phyloP scores from a whole-genome alignment of 1,140 invertebrate genomes.

The Frieseomelitta varia region DNA sequence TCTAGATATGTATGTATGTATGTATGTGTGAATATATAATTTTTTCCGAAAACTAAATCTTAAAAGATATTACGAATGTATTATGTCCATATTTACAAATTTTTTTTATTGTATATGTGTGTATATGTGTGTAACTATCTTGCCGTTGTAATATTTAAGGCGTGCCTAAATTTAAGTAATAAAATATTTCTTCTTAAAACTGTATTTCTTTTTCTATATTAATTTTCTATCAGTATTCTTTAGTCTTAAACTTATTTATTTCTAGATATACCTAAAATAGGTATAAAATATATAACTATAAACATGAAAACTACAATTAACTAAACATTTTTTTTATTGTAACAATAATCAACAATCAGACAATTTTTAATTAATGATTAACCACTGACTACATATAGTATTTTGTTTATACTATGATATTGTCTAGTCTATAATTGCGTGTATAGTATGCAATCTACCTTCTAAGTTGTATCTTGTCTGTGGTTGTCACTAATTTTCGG shows the following conservation, averaged over 20 bases:
- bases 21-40: conserved; percentile 9
- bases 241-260: neutral
- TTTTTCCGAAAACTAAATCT: neutral
- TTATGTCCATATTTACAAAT: neutral
- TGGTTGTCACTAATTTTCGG: neutral
- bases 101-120: conserved; percentile 49
- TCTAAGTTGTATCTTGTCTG: neutral
- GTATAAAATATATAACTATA: too few species aligned
- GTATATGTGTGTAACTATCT: conserved; percentile 53
- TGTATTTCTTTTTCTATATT: neutral
- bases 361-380: too few species aligned
- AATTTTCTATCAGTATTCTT: neutral
- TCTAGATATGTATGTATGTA: conserved; percentile 3
- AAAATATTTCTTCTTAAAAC: conserved; percentile 61
- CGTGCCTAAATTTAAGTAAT: conserved; percentile 58
- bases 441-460: too few species aligned
- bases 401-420: too few species aligned
- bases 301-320: too few species aligned
- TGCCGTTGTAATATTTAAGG: conserved; percentile 54
- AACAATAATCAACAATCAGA: too few species aligned
- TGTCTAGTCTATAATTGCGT: too few species aligned
- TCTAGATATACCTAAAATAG: neutral
- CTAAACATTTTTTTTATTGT: too few species aligned
- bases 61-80: neutral
- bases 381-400: too few species aligned